Percentiles rank a stretch among this genome's conserved stretches.
Conservation (phyloP, 2,888 invertebrate species). For the Terebella lapidaria region DNA sequence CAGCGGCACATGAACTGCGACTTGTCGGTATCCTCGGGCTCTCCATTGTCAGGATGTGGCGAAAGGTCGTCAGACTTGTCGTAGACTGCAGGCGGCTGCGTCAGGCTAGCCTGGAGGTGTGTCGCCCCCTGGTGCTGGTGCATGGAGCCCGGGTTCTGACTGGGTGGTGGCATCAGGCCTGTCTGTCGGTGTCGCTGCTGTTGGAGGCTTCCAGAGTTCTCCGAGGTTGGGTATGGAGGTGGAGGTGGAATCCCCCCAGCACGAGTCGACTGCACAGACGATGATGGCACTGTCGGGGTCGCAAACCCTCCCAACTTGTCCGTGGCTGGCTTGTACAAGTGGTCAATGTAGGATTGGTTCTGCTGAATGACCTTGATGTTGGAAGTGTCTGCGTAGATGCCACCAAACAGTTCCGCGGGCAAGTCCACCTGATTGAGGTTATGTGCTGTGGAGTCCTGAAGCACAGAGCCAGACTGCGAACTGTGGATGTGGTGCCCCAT, state of each 20-base stretch:
- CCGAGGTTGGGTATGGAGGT: too few relatives aligned
- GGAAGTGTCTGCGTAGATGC: constrained; percentile 27
- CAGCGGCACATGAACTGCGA: constrained; percentile 39
- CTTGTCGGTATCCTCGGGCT: constrained; percentile 38
- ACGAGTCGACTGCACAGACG: too few relatives aligned
- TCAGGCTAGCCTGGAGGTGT: not conserved
- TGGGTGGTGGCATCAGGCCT: constrained; percentile 4
- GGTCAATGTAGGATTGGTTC: not conserved
- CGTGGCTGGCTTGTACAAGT: not conserved
- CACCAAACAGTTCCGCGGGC: not conserved
- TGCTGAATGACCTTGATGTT: constrained; percentile 43
- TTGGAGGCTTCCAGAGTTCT: not conserved
- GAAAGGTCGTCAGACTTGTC: not conserved
- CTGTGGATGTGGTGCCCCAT: not conserved
- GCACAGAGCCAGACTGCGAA: not conserved
- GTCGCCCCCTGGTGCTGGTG: not conserved
- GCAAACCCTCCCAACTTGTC: not conserved
- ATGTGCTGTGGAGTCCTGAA: not conserved
- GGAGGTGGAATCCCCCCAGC: too few relatives aligned
- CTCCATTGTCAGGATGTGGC: constrained; percentile 14
- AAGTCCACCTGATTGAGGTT: not conserved
- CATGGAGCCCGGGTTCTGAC: not conserved
- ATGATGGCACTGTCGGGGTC: not conserved
- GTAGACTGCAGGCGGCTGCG: not conserved
- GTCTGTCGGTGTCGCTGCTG: not conserved